Evolutionary conservation across 2,113 vertebrate genomes (phyloP), one percentile per base, ranked within the genome.

Genomic region (Sander vitreus): DNA sequence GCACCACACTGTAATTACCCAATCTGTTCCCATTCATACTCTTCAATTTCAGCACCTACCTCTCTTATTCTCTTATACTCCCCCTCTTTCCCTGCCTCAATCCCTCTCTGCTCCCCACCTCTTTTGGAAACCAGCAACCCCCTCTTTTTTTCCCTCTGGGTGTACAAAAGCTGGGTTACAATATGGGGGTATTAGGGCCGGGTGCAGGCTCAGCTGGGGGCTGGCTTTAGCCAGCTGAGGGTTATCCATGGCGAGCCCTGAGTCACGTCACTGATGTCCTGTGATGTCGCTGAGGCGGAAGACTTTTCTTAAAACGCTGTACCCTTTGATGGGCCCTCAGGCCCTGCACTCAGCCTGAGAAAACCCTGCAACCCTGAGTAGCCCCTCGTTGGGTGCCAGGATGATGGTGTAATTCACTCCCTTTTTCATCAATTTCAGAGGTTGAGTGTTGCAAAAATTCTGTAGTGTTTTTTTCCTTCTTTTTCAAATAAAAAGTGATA

Each of bases 261-360:
- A 92, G 90, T 93, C 93, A 87, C 74, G 73, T 85, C 88, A 85
- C 83, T 84, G 90, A 84, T 87, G 85, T 92, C 84, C 83, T 95
- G 89, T 95, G 94, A 95, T 95, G 94, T 94, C 80, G 90, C 93
- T 95, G 93, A 95, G 92, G 94, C 94, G 93, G 94, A 95, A 95
- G 94, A 90, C 88, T 93, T 91, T 91, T 73, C 91, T 94, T 93
- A 94, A 91, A 92, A 82, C 68, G 86, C 88, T 71, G 86, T 75
- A 68, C 71, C 90, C 93, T 94, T 94, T 94, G 93, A 94, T 93
- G 92, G 87, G 76, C 86, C 91, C 86, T 85, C 64, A 57, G 90
- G 73, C 90, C 91, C 89, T 78, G 90, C 79, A n/a, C 47, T 85
- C 86, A 11, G 80, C 89, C 83, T 2, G 2, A 69, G 89, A 89